Percentiles rank a stretch among this genome's conserved stretches.
These are phyloP conservation scores for Orthonevra nobilis DNA, from an alignment of 2,888 invertebrate genomes.

Conservation along the genomic window DNA sequence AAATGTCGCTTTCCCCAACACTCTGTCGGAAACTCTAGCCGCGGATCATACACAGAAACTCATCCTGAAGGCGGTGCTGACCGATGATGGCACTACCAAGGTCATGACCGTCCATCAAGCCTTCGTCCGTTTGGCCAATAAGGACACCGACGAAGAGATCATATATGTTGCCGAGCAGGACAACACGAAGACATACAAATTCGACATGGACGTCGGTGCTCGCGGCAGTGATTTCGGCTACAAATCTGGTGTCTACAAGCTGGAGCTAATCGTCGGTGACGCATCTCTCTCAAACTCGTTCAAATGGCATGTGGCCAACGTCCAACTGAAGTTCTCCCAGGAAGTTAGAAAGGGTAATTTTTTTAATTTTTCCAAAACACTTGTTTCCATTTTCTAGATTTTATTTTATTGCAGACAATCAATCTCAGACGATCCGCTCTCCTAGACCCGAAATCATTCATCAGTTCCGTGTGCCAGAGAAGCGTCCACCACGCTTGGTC, in stretches of 20 bases:
- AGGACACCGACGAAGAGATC: conserved; percentile 88
- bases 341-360: conserved; percentile 78
- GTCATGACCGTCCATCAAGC: conserved; percentile 91
- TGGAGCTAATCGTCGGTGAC: conserved; percentile 95
- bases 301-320: conserved; percentile 90
- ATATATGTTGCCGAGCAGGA: conserved; percentile 97
- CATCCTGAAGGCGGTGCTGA: conserved; percentile 88
- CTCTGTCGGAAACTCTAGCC: conserved; percentile 85
- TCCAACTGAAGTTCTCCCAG: conserved; percentile 87
- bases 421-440: conserved; percentile 77
- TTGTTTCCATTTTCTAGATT: not conserved
- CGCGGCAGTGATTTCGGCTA: conserved; percentile 89
- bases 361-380: not conserved
- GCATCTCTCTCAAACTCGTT: conserved; percentile 93
- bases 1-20: conserved; percentile 87
- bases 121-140: conserved; percentile 89
- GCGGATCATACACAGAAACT: conserved; percentile 96
- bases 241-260: conserved; percentile 88
- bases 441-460: conserved; percentile 86
- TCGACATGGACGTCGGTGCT: conserved; percentile 93
- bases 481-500: conserved; percentile 91
- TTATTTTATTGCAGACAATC: conserved; percentile 70
- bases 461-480: conserved; percentile 94
- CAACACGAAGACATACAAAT: conserved; percentile 88
- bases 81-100: conserved; percentile 85